phyloP scores from a whole-genome alignment of 2,797 vertebrate species.

The Pangasius sanitwongsei region DNA sequence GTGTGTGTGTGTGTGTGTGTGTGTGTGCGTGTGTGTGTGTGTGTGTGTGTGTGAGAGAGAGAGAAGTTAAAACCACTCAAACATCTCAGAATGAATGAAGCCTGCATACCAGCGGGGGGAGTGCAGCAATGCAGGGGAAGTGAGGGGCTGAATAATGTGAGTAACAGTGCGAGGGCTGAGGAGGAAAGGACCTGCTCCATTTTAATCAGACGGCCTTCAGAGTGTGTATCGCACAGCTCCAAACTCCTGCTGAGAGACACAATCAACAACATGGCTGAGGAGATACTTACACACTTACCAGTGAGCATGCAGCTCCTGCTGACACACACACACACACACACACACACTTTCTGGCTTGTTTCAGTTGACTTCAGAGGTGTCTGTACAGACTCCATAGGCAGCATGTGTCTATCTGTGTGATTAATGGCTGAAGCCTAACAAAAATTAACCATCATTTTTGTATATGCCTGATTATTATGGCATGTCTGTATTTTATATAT shows the following conservation, averaged over 20 bases:
- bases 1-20: constrained; percentile 14
- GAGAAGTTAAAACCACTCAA: constrained; percentile 16
- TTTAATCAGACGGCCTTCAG: constrained; percentile 52
- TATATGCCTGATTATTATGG: too few relatives aligned
- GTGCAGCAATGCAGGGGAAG: constrained; percentile 15
- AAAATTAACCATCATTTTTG: neutral
- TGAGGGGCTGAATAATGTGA: constrained; percentile 42
- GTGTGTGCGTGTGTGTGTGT: constrained; percentile 13
- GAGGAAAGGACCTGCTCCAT: constrained; percentile 43
- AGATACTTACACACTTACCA: constrained; percentile 5
- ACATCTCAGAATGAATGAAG: constrained; percentile 35
- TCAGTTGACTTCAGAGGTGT: neutral
- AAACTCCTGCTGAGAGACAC: constrained; percentile 39
- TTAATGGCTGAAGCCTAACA: neutral
- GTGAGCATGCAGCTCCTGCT: constrained; percentile 14
- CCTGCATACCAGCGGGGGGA: neutral
- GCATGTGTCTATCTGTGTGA: neutral
- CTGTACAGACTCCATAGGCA: neutral
- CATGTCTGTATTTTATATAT: too few relatives aligned
- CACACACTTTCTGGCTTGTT: neutral
- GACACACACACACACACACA: neutral
- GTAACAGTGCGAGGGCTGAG: constrained; percentile 38
- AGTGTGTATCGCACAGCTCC: constrained; percentile 39
- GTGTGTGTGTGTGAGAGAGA: neutral
- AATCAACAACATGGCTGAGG: constrained; percentile 26